These are phyloP conservation scores for Seira ritae DNA, from an alignment of 2,888 invertebrate species.

Conservation along the genomic window DNA sequence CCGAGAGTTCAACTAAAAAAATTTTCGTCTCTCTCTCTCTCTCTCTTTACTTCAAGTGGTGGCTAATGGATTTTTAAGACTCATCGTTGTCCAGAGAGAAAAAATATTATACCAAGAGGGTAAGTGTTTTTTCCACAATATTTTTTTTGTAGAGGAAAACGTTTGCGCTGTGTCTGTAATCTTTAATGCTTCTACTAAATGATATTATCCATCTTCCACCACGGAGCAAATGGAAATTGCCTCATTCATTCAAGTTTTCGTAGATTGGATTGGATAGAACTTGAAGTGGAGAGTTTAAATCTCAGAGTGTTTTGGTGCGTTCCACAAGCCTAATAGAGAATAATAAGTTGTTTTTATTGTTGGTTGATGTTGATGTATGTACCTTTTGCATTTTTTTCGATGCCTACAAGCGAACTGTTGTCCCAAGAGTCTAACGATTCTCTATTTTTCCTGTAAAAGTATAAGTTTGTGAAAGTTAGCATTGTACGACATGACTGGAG, in stretches of 20 bases:
- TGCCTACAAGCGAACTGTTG: neutral
- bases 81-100: constrained; percentile 34
- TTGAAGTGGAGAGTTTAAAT: neutral
- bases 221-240: neutral
- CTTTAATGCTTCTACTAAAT: neutral
- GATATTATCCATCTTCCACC: neutral
- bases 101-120: neutral
- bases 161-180: too few species aligned
- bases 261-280: neutral
- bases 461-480: too few species aligned
- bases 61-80: constrained; percentile 65
- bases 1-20: neutral
- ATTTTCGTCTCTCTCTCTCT: constrained; percentile 37
- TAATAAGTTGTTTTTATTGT: neutral
- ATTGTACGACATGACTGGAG: neutral
- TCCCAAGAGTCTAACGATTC: neutral
- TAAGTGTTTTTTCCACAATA: neutral
- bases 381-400: neutral
- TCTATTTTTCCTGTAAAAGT: neutral
- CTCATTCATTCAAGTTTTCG: neutral
- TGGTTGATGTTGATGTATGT: neutral
- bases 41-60: constrained; percentile 52
- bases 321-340: neutral
- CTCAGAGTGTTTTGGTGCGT: neutral
- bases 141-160: too few species aligned